Evolutionary conservation across 2,797 vertebrate species (phyloP), one percentile per base, ranked within the genome.

Genomic region (Amniataba percoides): DNA sequence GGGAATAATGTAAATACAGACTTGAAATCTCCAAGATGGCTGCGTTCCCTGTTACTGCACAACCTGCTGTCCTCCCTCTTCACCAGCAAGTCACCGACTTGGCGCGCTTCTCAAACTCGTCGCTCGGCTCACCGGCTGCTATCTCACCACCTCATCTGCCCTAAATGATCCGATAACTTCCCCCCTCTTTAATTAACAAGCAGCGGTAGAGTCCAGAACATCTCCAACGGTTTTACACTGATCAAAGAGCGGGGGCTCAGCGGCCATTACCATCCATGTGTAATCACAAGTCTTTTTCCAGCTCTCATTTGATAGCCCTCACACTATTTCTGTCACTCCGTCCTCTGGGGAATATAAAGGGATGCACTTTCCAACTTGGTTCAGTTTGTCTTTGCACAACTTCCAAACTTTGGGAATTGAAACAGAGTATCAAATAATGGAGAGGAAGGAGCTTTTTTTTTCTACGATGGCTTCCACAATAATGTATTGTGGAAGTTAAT

Each of bases 131-230:
- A 25, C 76, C 36, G 8, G 60, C 72, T 72, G 42, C 64, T 53
- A 21, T 62, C 63, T 60, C 72, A 60, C 36, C 8, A 2, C 65
- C 21, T 64, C 31, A 74, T 70, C 75, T 52, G 73, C 76, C 48
- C 61, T 45, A 60, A 78, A 77, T 69, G 63, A 84, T 71, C 77
- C 21, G 7, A 71, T 74, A 81, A 78, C 66, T 46, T 36, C 63
- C 11, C 12, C 21, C 10, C 55, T 31, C 63, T 52, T 81, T 64
- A 70, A 83, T 83, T 75, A 83, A 80, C 40, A 68, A 67, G 67
- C 74, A 59, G 72, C 16, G 5, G n/a, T 16, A 18, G 45, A 84
- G 58, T 75, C 67, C 39, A 4, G 67, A 78, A 68, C 81, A 78
- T 71, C 51, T 34, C 46, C 2, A 8, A 25, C 21, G 4, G 7